Conservation (phyloP, 92 coral and sea anemone species). For the Pocillopora grandis region DNA sequence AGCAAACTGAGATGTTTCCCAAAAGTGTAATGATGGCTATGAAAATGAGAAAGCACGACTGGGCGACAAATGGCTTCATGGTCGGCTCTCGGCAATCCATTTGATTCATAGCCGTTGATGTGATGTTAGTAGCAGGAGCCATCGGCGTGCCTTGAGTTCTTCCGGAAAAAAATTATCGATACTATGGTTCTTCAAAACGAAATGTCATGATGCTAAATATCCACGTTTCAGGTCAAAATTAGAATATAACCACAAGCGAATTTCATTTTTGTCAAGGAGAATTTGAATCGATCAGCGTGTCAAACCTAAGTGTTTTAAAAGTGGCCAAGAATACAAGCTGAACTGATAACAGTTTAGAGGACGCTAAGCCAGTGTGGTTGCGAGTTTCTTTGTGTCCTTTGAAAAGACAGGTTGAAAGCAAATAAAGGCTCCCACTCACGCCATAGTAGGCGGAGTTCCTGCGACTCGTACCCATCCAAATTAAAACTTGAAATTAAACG, state of each 20-base stretch:
- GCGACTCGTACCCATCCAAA: neutral
- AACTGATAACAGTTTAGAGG: constrained; percentile 2
- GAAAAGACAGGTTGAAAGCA: constrained; percentile 13
- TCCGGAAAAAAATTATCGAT: neutral
- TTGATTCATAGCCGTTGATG: neutral
- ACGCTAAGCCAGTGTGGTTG: constrained; percentile 9
- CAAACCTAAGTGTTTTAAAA: neutral
- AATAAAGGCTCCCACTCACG: neutral
- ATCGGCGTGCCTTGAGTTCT: neutral
- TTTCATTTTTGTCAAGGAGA: neutral
- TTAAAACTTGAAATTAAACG: neutral
- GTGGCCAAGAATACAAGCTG: neutral
- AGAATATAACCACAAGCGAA: neutral
- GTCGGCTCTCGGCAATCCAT: constrained; percentile 55
- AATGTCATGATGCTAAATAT: neutral
- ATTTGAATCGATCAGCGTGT: neutral
- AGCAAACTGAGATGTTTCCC: constrained; percentile 70
- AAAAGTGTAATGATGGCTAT: constrained; percentile 64
- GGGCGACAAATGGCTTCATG: constrained; percentile 60
- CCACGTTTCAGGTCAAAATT: neutral
- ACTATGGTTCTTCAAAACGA: neutral
- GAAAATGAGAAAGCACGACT: constrained; percentile 57
- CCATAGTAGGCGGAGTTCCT: neutral
- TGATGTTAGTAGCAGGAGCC: constrained; percentile 8
- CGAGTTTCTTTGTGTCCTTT: constrained; percentile 10